These are phyloP conservation scores for Litoditis marina DNA, from an alignment of 2,888 invertebrate species.

Conservation along the genomic window DNA sequence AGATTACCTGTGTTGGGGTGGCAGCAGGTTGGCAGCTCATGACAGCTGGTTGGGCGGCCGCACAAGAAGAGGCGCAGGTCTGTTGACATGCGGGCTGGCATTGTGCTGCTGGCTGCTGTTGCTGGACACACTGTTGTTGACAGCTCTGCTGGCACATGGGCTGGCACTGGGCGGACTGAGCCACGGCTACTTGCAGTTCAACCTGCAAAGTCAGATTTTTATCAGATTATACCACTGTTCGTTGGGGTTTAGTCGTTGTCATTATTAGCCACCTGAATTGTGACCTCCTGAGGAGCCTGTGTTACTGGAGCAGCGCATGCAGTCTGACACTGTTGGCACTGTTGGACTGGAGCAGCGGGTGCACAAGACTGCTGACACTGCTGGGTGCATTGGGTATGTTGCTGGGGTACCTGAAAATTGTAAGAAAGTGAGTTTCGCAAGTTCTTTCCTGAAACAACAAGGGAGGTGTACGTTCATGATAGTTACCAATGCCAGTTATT, in stretches of 20 bases:
- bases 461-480: too few species aligned
- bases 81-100: slow-evolving; percentile 39
- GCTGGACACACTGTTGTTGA: slow-evolving; percentile 36
- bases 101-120: slow-evolving; percentile 35
- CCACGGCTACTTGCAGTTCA: slow-evolving; percentile 29
- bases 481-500: too few species aligned
- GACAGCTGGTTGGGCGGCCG: slow-evolving; percentile 25
- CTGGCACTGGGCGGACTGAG: slow-evolving; percentile 33
- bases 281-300: slow-evolving; percentile 8
- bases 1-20: background rate
- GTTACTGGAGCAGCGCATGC: slow-evolving; percentile 20
- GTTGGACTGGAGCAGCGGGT: slow-evolving; percentile 13
- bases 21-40: slow-evolving; percentile 34
- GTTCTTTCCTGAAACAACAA: too few species aligned
- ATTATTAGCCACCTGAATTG: slow-evolving; percentile 3
- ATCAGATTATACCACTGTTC: background rate
- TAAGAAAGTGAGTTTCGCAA: too few species aligned
- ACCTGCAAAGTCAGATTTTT: too few species aligned
- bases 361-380: slow-evolving; percentile 26
- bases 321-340: slow-evolving; percentile 27
- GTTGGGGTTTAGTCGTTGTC: background rate
- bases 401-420: too few species aligned
- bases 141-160: slow-evolving; percentile 41
- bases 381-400: slow-evolving; percentile 15
- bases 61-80: slow-evolving; percentile 30